These are phyloP conservation scores for Scolanthus callimorphus DNA, from an alignment of 92 coral and sea anemone species.

Conservation along the genomic window DNA sequence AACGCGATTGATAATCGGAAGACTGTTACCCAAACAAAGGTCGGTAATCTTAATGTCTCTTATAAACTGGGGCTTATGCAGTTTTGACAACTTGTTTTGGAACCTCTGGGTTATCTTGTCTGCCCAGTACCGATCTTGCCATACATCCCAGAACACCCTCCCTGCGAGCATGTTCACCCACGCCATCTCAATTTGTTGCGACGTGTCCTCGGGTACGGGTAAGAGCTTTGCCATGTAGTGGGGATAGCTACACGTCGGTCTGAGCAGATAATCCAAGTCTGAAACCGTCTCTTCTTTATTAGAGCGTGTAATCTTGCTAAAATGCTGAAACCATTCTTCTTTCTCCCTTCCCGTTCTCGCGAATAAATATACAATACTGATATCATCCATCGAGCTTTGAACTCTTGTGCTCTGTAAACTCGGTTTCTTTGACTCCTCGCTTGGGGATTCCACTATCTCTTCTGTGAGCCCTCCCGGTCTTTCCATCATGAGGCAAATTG, in stretches of 20 bases:
- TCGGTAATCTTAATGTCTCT: constrained; percentile 90
- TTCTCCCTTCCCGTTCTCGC: constrained; percentile 91
- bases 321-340: constrained; percentile 88
- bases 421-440: constrained; percentile 31
- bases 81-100: constrained; percentile 83
- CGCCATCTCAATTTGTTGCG: constrained; percentile 70
- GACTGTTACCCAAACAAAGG: constrained; percentile 80
- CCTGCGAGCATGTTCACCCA: constrained; percentile 95
- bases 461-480: constrained; percentile 17
- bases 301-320: constrained; percentile 35
- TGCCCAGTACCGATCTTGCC: constrained; percentile 98
- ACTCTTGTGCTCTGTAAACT: constrained; percentile 26
- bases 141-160: constrained; percentile 97
- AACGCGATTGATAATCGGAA: constrained; percentile 80
- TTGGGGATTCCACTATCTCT: constrained; percentile 17
- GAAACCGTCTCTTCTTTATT: constrained; percentile 26
- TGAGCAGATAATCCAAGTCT: constrained; percentile 7
- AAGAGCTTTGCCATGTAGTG: constrained; percentile 85
- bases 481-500: constrained; percentile 62
- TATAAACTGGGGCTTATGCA: constrained; percentile 90
- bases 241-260: constrained; percentile 66
- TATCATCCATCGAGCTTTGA: constrained; percentile 54
- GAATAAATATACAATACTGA: constrained; percentile 53
- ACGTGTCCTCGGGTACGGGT: constrained; percentile 35
- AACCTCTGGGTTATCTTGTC: constrained; percentile 86